Evolutionary conservation across 2,113 vertebrate species (phyloP), one percentile per base, ranked within the genome.

Genomic region (Hucho hucho): DNA sequence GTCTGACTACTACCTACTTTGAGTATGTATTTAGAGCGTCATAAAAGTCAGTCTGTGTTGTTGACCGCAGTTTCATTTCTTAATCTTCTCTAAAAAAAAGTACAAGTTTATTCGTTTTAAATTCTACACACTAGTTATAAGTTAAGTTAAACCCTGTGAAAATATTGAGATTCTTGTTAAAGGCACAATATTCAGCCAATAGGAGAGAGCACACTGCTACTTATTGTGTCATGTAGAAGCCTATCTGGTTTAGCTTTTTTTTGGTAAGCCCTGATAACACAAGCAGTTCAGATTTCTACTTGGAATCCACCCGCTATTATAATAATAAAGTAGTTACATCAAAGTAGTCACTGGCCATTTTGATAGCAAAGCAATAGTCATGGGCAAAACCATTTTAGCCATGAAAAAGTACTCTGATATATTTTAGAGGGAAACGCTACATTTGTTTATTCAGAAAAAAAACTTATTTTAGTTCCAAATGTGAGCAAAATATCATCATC

Each of bases 171-270:
- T 80, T 89, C 72, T 80, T 72, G 75, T 78, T 83, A 82, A 87
- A 89, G 86, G 86, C 86, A 87, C 86, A 84, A 86, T 82, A 83
- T 85, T 87, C 77, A 84, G 81, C 83, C 81, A 77, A 73, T 74
- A 83, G 77, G 81, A 88, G 58, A 81, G 82, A 82, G 79, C 75
- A 79, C 72, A 73, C 70, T 78, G 72, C 70, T 79, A 76, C 70
- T 29, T 79, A 79, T 74, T 81, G 72, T 79, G 67, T 84, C 77
- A 69, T 79, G 81, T 68, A 75, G 64, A 74, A 82, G 73, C 46
- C 56, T 63, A 58, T 75, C 37, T 73, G 56, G 16, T 79, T 76
- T 76, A 61, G 22, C 46, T 70, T 14, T 26, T 70, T 66, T 74
- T 6, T 63, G 26, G 24, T 53, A 76, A 81, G 80, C 76, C 82